phyloP scores from a whole-genome alignment of 2,113 vertebrate genomes.

The Origma solitaria region DNA sequence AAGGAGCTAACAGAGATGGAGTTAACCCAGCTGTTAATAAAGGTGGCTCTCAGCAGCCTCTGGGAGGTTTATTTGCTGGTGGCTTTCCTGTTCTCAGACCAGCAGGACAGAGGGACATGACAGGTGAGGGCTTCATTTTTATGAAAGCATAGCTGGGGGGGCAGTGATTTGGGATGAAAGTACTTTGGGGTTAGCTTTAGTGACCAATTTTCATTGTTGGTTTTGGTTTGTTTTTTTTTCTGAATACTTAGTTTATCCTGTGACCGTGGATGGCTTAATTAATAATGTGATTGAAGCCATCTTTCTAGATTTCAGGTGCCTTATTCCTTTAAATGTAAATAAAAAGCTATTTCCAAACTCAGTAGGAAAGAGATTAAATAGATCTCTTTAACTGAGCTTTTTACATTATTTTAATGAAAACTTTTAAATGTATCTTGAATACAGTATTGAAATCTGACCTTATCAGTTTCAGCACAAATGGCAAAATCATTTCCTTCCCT shows the following conservation, averaged over 20 bases:
- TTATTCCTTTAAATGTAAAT: neutral
- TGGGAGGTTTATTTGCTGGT: constrained; percentile 89
- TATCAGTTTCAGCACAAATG: neutral
- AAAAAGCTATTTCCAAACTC: neutral
- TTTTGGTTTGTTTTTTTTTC: fast-evolving
- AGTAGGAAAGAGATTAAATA: neutral
- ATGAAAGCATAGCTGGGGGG: neutral
- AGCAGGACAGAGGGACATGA: constrained; percentile 81
- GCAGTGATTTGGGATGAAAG: neutral
- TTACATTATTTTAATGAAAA: neutral
- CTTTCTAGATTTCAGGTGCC: neutral
- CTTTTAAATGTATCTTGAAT: neutral
- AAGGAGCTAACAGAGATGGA: constrained; percentile 70
- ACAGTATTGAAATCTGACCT: neutral
- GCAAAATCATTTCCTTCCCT: neutral
- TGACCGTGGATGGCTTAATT: neutral
- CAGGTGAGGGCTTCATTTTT: constrained; percentile 67
- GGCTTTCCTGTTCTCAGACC: constrained; percentile 92
- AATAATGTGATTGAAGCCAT: neutral
- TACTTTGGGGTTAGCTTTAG: neutral
- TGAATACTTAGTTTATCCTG: neutral
- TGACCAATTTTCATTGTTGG: neutral
- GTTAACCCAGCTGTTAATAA: constrained; percentile 47
- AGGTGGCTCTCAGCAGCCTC: constrained; percentile 65
- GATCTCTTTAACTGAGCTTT: neutral